phyloP scores from a whole-genome alignment of 2,888 invertebrate genomes.

The Anarsia innoxiella region DNA sequence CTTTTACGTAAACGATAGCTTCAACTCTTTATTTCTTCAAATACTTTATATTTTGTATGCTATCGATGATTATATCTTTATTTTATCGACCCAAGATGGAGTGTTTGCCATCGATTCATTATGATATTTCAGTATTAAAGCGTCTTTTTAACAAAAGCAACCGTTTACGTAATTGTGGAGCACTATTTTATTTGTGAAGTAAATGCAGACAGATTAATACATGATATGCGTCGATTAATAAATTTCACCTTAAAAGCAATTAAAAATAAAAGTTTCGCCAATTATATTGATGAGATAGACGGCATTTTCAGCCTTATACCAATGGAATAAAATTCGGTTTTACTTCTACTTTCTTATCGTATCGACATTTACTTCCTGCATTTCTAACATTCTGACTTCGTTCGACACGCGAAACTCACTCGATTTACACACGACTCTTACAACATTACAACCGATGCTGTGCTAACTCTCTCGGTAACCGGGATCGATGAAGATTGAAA shows the following conservation, averaged over 20 bases:
- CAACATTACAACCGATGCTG: no score
- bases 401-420: no score
- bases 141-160: background rate
- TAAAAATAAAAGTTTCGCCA: conserved; percentile 1
- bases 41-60: conserved; percentile 5
- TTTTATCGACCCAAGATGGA: no score
- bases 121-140: background rate
- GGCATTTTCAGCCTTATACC: background rate
- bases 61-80: conserved; percentile 6
- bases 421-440: no score
- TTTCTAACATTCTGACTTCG: no score
- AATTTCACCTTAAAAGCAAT: conserved; percentile 22
- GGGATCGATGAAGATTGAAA: no score
- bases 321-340: conserved; percentile 1
- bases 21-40: background rate
- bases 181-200: conserved; percentile 35
- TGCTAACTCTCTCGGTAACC: no score
- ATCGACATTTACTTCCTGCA: conserved; percentile 51
- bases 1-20: background rate
- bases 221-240: conserved; percentile 27
- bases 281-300: no score
- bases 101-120: background rate
- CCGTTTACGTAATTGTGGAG: background rate
- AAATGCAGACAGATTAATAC: conserved; percentile 44
- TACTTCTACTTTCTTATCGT: conserved; percentile 16